A percentile compares a stretch with the other conserved stretches of the same genome.
These are phyloP conservation scores for Julus scanicus DNA, from an alignment of 2,888 invertebrate species.

Conservation along the genomic window DNA sequence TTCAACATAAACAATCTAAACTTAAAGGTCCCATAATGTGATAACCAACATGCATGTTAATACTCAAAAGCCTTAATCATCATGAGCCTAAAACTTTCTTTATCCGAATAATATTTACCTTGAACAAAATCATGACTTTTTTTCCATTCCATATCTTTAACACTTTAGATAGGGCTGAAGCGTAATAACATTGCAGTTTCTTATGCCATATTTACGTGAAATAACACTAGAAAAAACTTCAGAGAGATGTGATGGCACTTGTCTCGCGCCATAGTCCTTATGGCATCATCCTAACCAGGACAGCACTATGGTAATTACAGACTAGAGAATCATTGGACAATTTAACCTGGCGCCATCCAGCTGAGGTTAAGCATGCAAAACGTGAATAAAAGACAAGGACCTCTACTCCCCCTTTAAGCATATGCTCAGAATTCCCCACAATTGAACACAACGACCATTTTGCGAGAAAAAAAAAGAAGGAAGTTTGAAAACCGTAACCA, in stretches of 20 bases:
- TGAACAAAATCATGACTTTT: too few species aligned
- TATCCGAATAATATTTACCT: too few species aligned
- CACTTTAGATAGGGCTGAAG: too few species aligned
- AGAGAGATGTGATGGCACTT: not conserved
- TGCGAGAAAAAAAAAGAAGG: not conserved
- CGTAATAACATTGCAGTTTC: too few species aligned
- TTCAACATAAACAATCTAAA: too few species aligned
- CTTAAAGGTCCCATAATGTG: too few species aligned
- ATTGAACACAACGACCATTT: constrained; percentile 42
- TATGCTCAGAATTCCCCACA: constrained; percentile 25
- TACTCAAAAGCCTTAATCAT: too few species aligned
- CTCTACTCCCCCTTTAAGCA: not conserved
- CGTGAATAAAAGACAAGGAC: constrained; percentile 31
- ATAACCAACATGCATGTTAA: too few species aligned
- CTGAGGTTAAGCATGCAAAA: constrained; percentile 44
- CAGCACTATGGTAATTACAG: constrained; percentile 32
- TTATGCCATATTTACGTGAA: too few species aligned
- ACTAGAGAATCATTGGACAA: not conserved
- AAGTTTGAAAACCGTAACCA: constrained; percentile 41
- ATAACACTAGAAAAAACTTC: too few species aligned
- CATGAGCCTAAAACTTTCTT: too few species aligned
- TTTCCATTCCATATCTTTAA: too few species aligned
- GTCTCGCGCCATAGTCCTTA: not conserved
- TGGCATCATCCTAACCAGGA: not conserved
- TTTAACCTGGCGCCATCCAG: constrained; percentile 21